A percentile compares a stretch with the other conserved stretches of the same genome.
phyloP scores from a whole-genome alignment of 2,888 invertebrate species.

The Plagodis dolabraria region DNA sequence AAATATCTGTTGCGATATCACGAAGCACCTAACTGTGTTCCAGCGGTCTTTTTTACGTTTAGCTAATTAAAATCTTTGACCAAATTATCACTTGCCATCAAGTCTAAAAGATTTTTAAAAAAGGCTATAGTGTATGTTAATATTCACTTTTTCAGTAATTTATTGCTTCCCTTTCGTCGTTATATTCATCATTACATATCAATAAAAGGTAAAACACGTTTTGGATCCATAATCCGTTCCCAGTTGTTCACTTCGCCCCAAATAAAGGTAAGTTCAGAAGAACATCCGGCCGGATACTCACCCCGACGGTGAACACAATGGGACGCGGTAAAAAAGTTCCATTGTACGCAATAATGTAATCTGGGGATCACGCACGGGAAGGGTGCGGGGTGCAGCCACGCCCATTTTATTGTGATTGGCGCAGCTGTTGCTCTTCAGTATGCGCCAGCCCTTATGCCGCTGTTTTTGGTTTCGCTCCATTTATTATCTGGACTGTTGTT shows the following conservation, averaged over 20 bases:
- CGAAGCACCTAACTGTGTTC: no score
- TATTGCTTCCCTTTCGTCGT: constrained; percentile 1
- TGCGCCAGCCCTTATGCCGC: constrained; percentile 59
- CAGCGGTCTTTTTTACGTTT: no score
- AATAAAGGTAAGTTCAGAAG: constrained; percentile 78
- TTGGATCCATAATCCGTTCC: constrained; percentile 64
- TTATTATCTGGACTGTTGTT: constrained; percentile 15
- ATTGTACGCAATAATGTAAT: constrained; percentile 81
- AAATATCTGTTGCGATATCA: no score
- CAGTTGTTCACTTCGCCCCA: constrained; percentile 71
- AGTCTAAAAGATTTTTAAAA: no score
- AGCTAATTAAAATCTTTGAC: no score
- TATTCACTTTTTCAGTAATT: no score
- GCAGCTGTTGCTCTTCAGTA: constrained; percentile 77
- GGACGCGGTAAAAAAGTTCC: constrained; percentile 76
- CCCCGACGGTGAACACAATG: constrained; percentile 79
- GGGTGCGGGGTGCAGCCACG: constrained; percentile 66
- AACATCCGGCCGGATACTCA: constrained; percentile 84
- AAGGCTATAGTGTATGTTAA: no score
- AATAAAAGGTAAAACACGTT: constrained; percentile 35
- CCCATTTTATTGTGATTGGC: constrained; percentile 82
- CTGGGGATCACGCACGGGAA: constrained; percentile 70
- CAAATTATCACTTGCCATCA: no score
- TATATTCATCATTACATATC: constrained; percentile 29
- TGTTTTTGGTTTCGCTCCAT: constrained; percentile 18